Conservation (phyloP, 2,113 vertebrate genomes). For the Carassius carassius region DNA sequence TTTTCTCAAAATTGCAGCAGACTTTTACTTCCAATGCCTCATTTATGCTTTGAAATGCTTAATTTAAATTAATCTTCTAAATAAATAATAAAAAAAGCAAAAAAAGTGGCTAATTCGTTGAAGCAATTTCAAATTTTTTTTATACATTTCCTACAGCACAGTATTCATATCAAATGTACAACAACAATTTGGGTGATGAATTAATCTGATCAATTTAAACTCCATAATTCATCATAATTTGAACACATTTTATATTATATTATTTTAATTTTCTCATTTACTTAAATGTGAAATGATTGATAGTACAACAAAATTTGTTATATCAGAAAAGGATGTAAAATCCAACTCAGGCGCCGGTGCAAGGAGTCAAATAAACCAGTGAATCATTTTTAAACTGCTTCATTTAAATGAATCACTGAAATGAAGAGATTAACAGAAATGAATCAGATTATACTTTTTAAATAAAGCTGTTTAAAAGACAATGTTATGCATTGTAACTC, state of each 20-base stretch:
- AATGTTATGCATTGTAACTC: neutral
- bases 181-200: neutral
- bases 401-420: neutral
- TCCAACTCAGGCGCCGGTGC: no score
- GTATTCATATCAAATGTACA: neutral
- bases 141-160: no score
- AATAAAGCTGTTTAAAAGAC: neutral
- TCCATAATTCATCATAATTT: neutral
- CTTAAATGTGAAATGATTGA: neutral
- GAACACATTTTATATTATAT: neutral
- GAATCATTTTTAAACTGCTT: neutral
- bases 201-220: neutral
- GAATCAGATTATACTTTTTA: neutral
- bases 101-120: neutral
- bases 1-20: neutral
- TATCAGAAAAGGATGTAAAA: neutral
- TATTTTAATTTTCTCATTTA: no score
- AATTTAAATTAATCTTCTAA: neutral
- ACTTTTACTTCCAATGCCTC: neutral
- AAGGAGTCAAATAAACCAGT: neutral
- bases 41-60: neutral
- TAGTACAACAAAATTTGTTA: neutral
- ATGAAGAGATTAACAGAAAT: no score
- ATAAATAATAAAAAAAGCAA: neutral
- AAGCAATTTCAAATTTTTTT: no score